Percentiles rank a stretch among this genome's conserved stretches.
Conservation (phyloP, 2,888 invertebrate species). For the Thymelicus sylvestris region DNA sequence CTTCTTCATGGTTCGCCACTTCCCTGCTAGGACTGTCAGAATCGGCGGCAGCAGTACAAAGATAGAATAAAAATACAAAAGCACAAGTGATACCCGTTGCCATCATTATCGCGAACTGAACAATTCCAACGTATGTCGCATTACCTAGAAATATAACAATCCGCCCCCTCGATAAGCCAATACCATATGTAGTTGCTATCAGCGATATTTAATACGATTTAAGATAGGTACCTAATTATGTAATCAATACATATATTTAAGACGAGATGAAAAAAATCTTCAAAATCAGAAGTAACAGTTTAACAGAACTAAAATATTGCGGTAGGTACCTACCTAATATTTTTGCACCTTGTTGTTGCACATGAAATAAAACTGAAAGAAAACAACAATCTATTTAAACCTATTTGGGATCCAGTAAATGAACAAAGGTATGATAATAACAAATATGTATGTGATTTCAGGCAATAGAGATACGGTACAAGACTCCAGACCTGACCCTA, state of each 20-base stretch:
- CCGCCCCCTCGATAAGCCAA: conserved; percentile 40
- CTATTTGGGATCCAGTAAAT: too few species aligned
- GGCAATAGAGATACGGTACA: conserved; percentile 75
- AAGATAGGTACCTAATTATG: neutral
- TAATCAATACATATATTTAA: too few species aligned
- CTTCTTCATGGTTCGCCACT: conserved; percentile 61
- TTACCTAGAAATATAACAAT: conserved; percentile 21
- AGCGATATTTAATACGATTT: conserved; percentile 33
- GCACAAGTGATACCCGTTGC: conserved; percentile 44
- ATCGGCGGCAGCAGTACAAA: conserved; percentile 1
- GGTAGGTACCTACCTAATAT: too few species aligned
- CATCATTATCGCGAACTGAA: conserved; percentile 52
- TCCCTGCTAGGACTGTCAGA: conserved; percentile 55
- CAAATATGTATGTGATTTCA: conserved; percentile 48
- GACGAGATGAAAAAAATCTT: too few species aligned
- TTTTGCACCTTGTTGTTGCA: too few species aligned
- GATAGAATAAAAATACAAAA: conserved; percentile 35
- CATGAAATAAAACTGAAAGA: conserved; percentile 53
- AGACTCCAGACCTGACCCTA: conserved; percentile 64
- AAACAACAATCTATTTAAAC: conserved; percentile 42
- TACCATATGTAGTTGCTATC: conserved; percentile 27
- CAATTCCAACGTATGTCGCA: conserved; percentile 32
- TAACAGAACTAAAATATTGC: too few species aligned
- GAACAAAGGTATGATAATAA: too few species aligned
- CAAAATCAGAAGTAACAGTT: too few species aligned